Evolutionary conservation across 2,113 vertebrate genomes (phyloP).

Genomic region (Tachysurus fulvidraco): DNA sequence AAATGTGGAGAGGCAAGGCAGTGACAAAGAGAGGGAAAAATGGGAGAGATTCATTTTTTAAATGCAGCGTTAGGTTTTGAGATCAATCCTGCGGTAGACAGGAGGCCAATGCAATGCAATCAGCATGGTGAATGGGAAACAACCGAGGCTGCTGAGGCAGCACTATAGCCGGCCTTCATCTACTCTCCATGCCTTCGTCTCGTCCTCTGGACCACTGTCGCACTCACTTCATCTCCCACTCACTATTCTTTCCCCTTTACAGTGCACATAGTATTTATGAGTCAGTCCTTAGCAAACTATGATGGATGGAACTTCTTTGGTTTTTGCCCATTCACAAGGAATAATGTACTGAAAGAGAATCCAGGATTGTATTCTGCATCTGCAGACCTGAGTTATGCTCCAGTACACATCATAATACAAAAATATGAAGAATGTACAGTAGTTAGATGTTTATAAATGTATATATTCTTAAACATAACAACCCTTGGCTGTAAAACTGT

Average conservation of each 20-base stretch:
- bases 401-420: background rate
- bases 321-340: constrained; percentile 60
- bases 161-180: constrained; percentile 59
- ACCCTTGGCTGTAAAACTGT: background rate
- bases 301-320: constrained; percentile 70
- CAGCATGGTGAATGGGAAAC: constrained; percentile 67
- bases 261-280: constrained; percentile 59
- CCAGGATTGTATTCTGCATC: background rate
- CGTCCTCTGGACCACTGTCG: constrained; percentile 62
- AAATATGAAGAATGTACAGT: background rate
- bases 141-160: constrained; percentile 73
- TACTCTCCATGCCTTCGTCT: constrained; percentile 64
- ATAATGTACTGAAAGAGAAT: constrained; percentile 18
- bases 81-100: constrained; percentile 73
- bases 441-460: background rate
- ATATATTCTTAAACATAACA: background rate
- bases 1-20: constrained; percentile 1
- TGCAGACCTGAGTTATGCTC: background rate
- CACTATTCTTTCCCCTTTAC: constrained; percentile 38
- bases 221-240: constrained; percentile 39
- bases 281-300: constrained; percentile 60
- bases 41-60: constrained; percentile 44
- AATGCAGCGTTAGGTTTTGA: constrained; percentile 64
- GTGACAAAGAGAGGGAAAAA: constrained; percentile 34
- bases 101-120: constrained; percentile 75